These are phyloP conservation scores for Lasioglossum albipes DNA, from an alignment of 1,140 invertebrate genomes.

Conservation along the genomic window DNA sequence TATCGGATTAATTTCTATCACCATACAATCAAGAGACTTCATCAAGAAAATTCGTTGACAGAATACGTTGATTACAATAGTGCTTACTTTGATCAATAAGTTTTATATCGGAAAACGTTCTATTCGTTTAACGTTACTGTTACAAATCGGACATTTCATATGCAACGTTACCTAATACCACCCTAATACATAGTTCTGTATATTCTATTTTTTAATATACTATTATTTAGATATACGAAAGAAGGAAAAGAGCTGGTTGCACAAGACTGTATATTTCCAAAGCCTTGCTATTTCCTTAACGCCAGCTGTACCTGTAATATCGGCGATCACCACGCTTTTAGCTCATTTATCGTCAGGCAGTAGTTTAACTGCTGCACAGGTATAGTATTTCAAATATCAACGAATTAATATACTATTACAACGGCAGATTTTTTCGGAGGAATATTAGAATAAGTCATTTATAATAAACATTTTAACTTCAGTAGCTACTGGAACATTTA, in stretches of 20 bases:
- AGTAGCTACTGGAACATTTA: neutral
- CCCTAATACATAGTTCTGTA: too few species aligned
- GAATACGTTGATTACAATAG: too few species aligned
- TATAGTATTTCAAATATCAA: conserved; percentile 57
- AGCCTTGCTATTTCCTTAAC: conserved; percentile 83
- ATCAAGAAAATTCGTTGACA: too few species aligned
- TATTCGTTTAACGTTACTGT: too few species aligned
- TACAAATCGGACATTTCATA: too few species aligned
- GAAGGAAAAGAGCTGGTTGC: conserved; percentile 81
- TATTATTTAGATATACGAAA: conserved; percentile 80
- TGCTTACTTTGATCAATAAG: too few species aligned
- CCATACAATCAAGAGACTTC: too few species aligned
- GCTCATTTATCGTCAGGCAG: conserved; percentile 82
- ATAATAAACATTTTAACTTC: neutral
- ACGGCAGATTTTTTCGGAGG: conserved; percentile 16
- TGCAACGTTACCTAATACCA: too few species aligned
- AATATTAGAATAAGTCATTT: conserved; percentile 50
- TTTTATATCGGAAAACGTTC: too few species aligned
- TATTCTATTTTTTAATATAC: neutral
- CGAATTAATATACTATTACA: neutral
- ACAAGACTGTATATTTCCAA: conserved; percentile 83
- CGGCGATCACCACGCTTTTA: conserved; percentile 84
- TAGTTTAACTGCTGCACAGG: conserved; percentile 83
- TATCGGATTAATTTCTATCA: too few species aligned
- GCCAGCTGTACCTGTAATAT: conserved; percentile 83